Base-by-base conservation (phyloP, 2,888 invertebrate genomes). In the Falcaria lacertinaria region DNA sequence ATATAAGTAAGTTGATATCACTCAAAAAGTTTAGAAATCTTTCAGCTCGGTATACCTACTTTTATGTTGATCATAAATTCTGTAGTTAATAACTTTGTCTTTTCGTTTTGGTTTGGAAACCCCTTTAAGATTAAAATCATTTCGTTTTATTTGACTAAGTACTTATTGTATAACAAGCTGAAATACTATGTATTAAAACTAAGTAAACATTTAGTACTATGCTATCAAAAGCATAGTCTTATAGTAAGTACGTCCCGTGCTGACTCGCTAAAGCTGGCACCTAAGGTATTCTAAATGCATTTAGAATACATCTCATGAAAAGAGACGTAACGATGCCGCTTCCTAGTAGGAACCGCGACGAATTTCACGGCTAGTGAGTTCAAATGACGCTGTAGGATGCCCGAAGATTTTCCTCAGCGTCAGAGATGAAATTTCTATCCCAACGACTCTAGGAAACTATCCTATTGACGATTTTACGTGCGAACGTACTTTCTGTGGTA, bases 281-380 rank as follows among this genome's bases (percentile, higher is more conserved):
- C 11, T 11, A 28, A 28, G 28, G 3, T 2, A 11, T 60, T 57
- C 57, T 59, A 51, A 49, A 49, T 64, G 60, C 64, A 66, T 56
- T 62, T 60, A 59, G 8, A 55, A 65, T 67, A 69, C 72, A 68
- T 53, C 57, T 47, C 52, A 48, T 53, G 52, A 54, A 61, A 58
- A 64, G 54, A 47, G 47, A 54, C 11, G 15, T 22, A 25, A 37
- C 22, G 22, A 19, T 13, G 51, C 52, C 44, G 61, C 62, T 66
- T 57, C 62, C 56, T 56, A 57, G 54, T 55, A 60, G 65, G 65
- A 75, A 76, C 74, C 74, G 73, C 76, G 77, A 67, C 77, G 67
- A 86, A 88, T 88, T 88, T 88, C 81, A 88, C 85, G 84, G 81
- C 47, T 60, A 69, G 68, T 80, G 86, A 77, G 42, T 69, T 47